Evolutionary conservation across 2,797 vertebrate species (phyloP).

Genomic region (Malacoraja senta): DNA sequence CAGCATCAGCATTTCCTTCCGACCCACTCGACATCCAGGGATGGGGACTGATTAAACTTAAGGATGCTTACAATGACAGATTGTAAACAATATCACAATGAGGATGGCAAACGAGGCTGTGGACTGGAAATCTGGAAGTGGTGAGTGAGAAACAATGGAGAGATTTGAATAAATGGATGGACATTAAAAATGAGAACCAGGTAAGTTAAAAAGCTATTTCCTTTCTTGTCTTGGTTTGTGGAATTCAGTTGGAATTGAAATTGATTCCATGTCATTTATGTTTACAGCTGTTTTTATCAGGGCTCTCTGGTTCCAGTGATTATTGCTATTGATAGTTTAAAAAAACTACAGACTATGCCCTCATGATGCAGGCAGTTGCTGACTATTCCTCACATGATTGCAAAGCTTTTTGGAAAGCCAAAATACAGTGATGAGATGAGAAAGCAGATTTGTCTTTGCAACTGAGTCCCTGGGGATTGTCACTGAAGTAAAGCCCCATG

Average conservation of each 20-base stretch:
- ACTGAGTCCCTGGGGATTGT: not conserved
- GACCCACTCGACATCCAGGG: too few relatives aligned
- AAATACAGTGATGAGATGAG: not conserved
- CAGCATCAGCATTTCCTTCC: too few relatives aligned
- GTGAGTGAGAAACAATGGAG: too few relatives aligned
- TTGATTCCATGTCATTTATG: not conserved
- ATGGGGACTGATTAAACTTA: too few relatives aligned
- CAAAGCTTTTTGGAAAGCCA: not conserved
- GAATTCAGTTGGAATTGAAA: slow-evolving; percentile 11
- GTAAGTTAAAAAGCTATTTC: not conserved
- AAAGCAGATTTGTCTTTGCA: not conserved
- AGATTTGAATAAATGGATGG: too few relatives aligned
- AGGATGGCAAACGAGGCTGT: too few relatives aligned
- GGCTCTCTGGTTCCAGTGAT: not conserved
- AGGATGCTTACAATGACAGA: too few relatives aligned
- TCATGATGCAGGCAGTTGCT: not conserved
- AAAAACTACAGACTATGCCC: not conserved
- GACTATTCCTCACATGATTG: not conserved
- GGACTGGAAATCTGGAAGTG: too few relatives aligned
- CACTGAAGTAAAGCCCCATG: not conserved
- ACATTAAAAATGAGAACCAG: too few relatives aligned
- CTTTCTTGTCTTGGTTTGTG: not conserved
- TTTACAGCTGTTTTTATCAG: not conserved
- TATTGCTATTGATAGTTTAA: not conserved
- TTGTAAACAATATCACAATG: too few relatives aligned